A percentile compares a stretch with the other conserved stretches of the same genome.
Conservation (phyloP, 2,888 invertebrate genomes). For the Himalopsyche japonica region DNA sequence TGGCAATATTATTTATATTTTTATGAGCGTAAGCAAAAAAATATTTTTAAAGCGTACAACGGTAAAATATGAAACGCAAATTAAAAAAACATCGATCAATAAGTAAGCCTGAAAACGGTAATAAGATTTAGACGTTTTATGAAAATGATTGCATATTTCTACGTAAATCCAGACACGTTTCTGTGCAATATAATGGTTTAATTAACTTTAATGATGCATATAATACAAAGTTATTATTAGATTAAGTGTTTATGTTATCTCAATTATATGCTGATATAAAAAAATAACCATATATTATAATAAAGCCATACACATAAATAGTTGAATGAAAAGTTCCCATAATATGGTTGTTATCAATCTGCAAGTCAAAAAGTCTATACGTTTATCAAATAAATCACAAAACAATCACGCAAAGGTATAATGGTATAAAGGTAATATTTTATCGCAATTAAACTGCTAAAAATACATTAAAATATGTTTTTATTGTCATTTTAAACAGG, state of each 20-base stretch:
- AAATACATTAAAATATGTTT: neutral
- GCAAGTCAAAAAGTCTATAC: neutral
- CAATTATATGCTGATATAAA: neutral
- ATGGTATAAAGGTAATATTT: neutral
- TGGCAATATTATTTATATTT: too few species aligned
- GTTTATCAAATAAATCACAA: neutral
- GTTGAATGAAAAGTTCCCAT: neutral
- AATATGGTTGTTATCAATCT: neutral
- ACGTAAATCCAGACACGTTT: too few species aligned
- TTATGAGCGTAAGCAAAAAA: too few species aligned
- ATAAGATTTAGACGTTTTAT: too few species aligned
- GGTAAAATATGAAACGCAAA: too few species aligned
- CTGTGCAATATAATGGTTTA: too few species aligned
- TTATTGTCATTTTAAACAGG: neutral
- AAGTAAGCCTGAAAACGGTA: too few species aligned
- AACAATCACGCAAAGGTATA: neutral
- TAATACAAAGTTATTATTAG: too few species aligned
- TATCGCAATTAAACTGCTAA: neutral
- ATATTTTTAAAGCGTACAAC: too few species aligned
- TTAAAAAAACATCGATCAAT: too few species aligned
- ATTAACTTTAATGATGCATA: too few species aligned
- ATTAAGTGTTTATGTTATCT: neutral
- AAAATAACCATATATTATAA: neutral
- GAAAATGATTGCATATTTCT: too few species aligned
- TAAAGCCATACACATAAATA: neutral